Base-by-base conservation (phyloP, 30 jellyfish, hydroid and myxozoan species). In the Aurelia aurita complex sp. Pacific region DNA sequence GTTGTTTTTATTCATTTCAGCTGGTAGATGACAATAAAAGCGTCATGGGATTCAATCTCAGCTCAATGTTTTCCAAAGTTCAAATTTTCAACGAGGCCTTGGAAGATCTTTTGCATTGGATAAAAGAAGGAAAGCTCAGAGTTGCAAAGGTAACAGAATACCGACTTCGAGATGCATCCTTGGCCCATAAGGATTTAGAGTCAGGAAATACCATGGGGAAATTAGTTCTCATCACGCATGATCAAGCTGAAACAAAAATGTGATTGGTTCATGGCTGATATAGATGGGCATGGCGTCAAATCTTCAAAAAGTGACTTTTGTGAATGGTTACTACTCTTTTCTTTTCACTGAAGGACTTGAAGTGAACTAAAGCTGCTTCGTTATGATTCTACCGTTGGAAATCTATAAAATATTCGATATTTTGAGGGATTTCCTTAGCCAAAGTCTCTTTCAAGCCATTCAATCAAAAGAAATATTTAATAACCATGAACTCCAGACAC, bases 191-290 rank as follows among this genome's bases (percentile, higher is more conserved):
- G 53, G 97, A 87, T 38, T 35, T 92, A 3, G 98, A 92, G 54
- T 92, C 98, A 1, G 98, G 98, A 5, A 77, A 78, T 19, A 92
- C 97, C 14, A 77, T 83, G 61, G 98, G 98, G 0, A 92, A 92
- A 67, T 63, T 92, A 67, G 98, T 88, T 29, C 86, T 92, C 35
- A 38, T 85, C 29, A 77, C 96, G 14, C 55, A 63, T 10, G 90
- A 84, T 43, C 73, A 77, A 51, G 76, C 57, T 8, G 57, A 46
- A 46, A 6, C 57, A 9, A 46, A 46, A 46, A 46, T 46, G 57
- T 46, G 57, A 46, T 46, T 46, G 14, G 57, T 7, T 46, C 2
- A 46, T 46, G 15, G 2, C 57, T 1, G 52, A 40, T 9, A 40
- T 9, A 38, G 52, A 0, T 2, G 6, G 9, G 52, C 52, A 40